Base-by-base conservation (phyloP, 2,113 vertebrate genomes). In the Amblyopsis rosae region DNA sequence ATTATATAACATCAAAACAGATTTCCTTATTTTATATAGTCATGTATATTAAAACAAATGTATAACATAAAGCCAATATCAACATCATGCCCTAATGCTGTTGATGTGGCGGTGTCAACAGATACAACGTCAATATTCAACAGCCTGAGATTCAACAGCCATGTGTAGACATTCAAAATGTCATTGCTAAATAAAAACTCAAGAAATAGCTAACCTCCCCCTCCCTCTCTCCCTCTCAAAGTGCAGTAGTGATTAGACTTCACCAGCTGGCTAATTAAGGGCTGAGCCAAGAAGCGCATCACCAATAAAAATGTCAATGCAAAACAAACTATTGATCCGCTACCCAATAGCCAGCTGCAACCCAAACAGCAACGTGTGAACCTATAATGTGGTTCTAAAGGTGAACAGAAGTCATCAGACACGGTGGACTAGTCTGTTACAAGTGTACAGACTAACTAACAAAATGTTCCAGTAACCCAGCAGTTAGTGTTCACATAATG, bases 331-430 rank as follows among this genome's bases (percentile, higher is more conserved):
- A 67, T 1, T 1, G 10, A 78, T 15, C 68, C 64, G 59, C 32
- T 3, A 26, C 35, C 50, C 77, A 72, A 77, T 73, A 73, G 65
- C 16, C 16, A 48, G 50, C n/a, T 19, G 64, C 63, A 46, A 75
- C 57, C 73, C 47, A 0, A 62, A 67, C 55, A n/a, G 54, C 10
- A 59, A 64, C 54, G 49, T 67, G 71, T 77, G 49, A 72, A 10
- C 13, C 70, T 86, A 6, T 72, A 67, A 82, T 83, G 26, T 5
- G 64, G 26, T 62, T 62, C 59, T 76, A 66, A 76, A 17, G 51
- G 59, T 0, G 13, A 15, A 54, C 13, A 50, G 35, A 41, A 8
- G 7, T 9, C 49, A 11, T 1, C 49, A 12, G 48, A 50, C 13
- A 54, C 51, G 6, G 13, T 15, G 51, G 51, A 54, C 51, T 54